Evolutionary conservation across 2,888 invertebrate species (phyloP).

Genomic region (Cataglyphis livida): DNA sequence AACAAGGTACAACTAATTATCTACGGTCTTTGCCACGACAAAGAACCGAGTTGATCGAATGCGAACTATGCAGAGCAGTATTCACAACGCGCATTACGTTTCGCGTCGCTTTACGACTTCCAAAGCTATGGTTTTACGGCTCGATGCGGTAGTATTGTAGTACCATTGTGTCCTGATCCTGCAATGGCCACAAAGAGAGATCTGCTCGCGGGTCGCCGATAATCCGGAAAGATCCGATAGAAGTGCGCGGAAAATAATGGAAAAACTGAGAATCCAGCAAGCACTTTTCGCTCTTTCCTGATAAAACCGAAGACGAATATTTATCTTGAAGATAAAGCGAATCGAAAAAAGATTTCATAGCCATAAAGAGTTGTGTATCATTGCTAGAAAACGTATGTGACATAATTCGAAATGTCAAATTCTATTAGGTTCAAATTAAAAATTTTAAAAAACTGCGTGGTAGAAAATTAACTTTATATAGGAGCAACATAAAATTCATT

Average conservation of each 20-base stretch:
- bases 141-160: slow-evolving; percentile 61
- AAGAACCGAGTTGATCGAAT: slow-evolving; percentile 64
- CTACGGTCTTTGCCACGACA: slow-evolving; percentile 31
- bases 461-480: slow-evolving; percentile 15
- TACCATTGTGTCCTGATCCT: slow-evolving; percentile 65
- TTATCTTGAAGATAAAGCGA: slow-evolving; percentile 2
- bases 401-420: slow-evolving; percentile 19
- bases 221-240: slow-evolving; percentile 66
- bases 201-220: slow-evolving; percentile 65
- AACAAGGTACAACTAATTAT: slow-evolving; percentile 42
- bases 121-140: slow-evolving; percentile 66
- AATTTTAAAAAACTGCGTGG: slow-evolving; percentile 16
- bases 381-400: background rate
- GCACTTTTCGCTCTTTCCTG: slow-evolving; percentile 32
- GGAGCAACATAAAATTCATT: slow-evolving; percentile 24
- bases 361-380: slow-evolving; percentile 8
- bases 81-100: slow-evolving; percentile 30
- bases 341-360: background rate
- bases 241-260: slow-evolving; percentile 60
- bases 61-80: slow-evolving; percentile 29
- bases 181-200: slow-evolving; percentile 63
- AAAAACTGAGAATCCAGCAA: slow-evolving; percentile 36
- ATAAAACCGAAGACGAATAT: slow-evolving; percentile 29
- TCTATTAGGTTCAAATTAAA: slow-evolving; percentile 6
- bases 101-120: slow-evolving; percentile 60